phyloP scores from a whole-genome alignment of 2,113 vertebrate species.

The Pipra filicauda region DNA sequence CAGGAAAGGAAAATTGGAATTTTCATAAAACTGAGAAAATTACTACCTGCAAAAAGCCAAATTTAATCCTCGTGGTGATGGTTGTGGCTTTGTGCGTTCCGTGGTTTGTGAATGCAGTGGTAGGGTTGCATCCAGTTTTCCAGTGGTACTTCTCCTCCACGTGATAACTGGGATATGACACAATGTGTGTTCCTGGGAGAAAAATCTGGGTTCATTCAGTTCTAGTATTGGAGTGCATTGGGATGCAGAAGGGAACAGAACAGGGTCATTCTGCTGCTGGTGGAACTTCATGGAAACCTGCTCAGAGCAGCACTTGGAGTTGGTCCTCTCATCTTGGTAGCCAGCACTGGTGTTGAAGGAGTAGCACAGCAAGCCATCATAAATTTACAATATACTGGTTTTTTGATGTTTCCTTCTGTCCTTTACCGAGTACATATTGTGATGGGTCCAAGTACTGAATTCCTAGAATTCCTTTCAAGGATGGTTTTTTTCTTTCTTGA shows the following conservation, averaged over 20 bases:
- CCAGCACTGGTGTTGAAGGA: not conserved
- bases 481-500: not conserved
- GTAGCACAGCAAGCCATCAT: accelerated
- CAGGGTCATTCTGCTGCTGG: accelerated
- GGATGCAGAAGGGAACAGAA: accelerated
- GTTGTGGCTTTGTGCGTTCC: not conserved
- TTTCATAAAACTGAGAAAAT: accelerated
- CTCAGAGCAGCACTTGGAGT: not conserved
- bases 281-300: not conserved
- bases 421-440: not conserved
- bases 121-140: not conserved
- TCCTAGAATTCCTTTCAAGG: not conserved
- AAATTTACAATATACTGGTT: accelerated
- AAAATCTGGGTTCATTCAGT: accelerated
- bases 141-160: accelerated
- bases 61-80: not conserved
- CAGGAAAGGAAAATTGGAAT: accelerated
- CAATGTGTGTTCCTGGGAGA: not conserved
- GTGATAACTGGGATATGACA: accelerated
- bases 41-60: accelerated
- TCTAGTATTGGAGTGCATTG: accelerated
- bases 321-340: too few relatives aligned
- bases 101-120: not conserved
- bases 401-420: not conserved
- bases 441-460: not conserved